Percentiles rank a stretch among this genome's conserved stretches.
phyloP scores from a whole-genome alignment of 1,140 invertebrate genomes.

The Zophobas morio region DNA sequence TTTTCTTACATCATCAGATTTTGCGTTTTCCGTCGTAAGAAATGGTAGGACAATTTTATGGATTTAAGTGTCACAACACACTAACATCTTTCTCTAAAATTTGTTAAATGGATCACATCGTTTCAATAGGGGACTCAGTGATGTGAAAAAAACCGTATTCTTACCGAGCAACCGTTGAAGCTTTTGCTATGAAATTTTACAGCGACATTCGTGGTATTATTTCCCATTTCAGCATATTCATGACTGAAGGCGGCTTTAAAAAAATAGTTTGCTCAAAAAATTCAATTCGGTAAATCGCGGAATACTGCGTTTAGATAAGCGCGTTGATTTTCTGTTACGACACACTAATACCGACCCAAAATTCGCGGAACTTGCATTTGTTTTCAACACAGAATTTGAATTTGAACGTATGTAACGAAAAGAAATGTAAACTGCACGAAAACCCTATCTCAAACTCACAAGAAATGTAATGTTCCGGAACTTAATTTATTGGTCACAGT shows the following conservation, averaged over 20 bases:
- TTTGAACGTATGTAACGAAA: no score
- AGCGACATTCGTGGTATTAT: slow-evolving; percentile 30
- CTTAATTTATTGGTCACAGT: no score
- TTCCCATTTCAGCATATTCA: slow-evolving; percentile 20
- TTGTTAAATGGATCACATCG: slow-evolving; percentile 34
- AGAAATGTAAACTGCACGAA: no score
- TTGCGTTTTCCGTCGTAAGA: neutral
- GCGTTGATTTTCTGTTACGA: slow-evolving; percentile 23
- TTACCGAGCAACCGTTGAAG: slow-evolving; percentile 11
- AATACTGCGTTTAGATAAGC: slow-evolving; percentile 23
- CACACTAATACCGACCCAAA: slow-evolving; percentile 9
- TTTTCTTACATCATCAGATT: neutral
- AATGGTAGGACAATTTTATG: slow-evolving; percentile 3
- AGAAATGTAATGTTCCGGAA: no score
- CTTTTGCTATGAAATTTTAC: slow-evolving; percentile 34
- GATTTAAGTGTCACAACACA: slow-evolving; percentile 38
- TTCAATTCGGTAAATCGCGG: slow-evolving; percentile 26
- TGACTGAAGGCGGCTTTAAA: slow-evolving; percentile 14
- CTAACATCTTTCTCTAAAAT: slow-evolving; percentile 30
- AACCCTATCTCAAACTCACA: no score
- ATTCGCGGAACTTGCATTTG: neutral
- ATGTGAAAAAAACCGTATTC: slow-evolving; percentile 29
- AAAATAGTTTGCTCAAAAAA: slow-evolving; percentile 29
- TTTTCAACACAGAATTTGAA: neutral
- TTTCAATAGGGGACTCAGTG: slow-evolving; percentile 29